These are phyloP conservation scores for Tragopan temminckii DNA, from an alignment of 2,797 vertebrate genomes.

Conservation along the genomic window DNA sequence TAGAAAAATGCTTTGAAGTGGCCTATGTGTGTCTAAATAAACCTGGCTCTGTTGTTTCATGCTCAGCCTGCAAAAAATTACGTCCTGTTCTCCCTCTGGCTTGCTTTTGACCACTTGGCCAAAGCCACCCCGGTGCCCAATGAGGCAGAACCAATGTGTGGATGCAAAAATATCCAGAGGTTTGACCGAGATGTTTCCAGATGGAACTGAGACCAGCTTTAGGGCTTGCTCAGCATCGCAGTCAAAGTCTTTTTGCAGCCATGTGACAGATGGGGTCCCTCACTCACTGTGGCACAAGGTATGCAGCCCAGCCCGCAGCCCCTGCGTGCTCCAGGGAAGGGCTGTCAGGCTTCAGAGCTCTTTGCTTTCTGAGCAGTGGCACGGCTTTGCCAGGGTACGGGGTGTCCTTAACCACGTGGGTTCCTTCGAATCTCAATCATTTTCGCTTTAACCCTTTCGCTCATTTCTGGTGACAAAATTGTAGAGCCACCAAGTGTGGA, in stretches of 20 bases:
- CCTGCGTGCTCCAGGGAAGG: background rate
- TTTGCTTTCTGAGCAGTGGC: background rate
- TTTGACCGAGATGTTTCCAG: slow-evolving; percentile 34
- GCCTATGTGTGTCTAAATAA: slow-evolving; percentile 44
- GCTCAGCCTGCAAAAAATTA: slow-evolving; percentile 39
- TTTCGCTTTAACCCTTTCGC: slow-evolving; percentile 19
- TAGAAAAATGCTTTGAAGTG: slow-evolving; percentile 41
- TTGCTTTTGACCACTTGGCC: slow-evolving; percentile 54
- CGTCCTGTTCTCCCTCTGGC: slow-evolving; percentile 40
- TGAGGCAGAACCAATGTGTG: slow-evolving; percentile 26
- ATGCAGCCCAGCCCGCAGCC: background rate
- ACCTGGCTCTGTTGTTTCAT: slow-evolving; percentile 44
- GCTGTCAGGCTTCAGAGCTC: background rate
- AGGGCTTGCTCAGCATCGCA: background rate
- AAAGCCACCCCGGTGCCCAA: background rate
- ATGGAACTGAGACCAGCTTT: slow-evolving; percentile 13
- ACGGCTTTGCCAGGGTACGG: background rate
- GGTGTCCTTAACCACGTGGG: background rate
- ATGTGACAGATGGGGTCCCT: background rate
- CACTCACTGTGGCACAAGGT: accelerated
- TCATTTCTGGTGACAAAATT: accelerated
- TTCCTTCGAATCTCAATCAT: background rate
- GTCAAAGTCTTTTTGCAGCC: background rate
- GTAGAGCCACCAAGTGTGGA: accelerated
- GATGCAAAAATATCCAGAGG: slow-evolving; percentile 55